A percentile compares a stretch with the other conserved stretches of the same genome.
Evolutionary conservation across 2,113 vertebrate genomes (phyloP).

Genomic region (Myiozetetes cayanensis): DNA sequence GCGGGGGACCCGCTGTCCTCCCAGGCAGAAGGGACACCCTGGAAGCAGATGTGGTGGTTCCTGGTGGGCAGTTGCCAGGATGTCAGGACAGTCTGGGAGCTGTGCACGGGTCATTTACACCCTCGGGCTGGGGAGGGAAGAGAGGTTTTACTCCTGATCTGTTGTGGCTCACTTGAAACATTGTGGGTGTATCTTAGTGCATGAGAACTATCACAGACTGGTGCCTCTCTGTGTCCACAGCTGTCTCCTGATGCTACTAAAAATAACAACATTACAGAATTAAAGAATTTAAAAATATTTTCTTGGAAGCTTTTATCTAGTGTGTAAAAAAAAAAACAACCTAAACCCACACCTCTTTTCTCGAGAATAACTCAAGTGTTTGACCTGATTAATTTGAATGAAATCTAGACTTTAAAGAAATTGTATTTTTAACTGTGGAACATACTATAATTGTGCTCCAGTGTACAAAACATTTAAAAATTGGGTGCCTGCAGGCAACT

Average conservation of each 20-base stretch:
- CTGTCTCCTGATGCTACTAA: background rate
- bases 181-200: background rate
- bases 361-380: background rate
- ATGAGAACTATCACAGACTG: background rate
- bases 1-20: background rate
- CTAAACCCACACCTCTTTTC: background rate
- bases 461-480: background rate
- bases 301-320: background rate
- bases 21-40: background rate
- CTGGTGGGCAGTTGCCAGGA: background rate
- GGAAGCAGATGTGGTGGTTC: background rate
- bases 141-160: background rate
- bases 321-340: background rate
- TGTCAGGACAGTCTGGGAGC: background rate
- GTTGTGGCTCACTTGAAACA: background rate
- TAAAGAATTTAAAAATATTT: background rate
- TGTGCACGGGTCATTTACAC: background rate
- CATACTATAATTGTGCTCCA: background rate
- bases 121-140: background rate
- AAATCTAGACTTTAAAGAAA: background rate
- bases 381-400: background rate
- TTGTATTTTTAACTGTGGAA: background rate
- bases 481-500: background rate
- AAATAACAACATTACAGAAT: background rate
- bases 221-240: background rate